Evolutionary conservation across 2,888 invertebrate genomes (phyloP), one percentile per base, ranked within the genome.

Genomic region (Strigamia crassipes): DNA sequence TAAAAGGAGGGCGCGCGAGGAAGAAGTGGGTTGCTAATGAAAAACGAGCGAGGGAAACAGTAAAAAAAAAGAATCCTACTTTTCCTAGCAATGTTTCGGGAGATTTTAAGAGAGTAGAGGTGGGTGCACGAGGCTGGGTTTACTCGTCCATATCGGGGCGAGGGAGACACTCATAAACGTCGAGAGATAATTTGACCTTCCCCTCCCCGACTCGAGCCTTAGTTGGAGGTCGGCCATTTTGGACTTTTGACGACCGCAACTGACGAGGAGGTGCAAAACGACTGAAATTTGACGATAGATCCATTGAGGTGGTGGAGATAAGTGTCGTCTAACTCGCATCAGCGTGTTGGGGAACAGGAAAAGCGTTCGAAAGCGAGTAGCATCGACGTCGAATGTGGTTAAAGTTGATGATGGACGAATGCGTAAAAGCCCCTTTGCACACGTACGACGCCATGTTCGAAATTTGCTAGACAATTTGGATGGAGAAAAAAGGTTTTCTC

Each of bases 201-300:
- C 73, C 73, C 31, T 73, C 73, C 73, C 73, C n/a, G 27, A 23
- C 73, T 73, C 73, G 15, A 31, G 73, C 73, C 73, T 73, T 73
- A 73, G 73, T 73, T 73, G 73, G 73, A 73, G 73, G 73, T 73
- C 73, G 73, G 73, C 73, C 73, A 73, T 73, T 73, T 73, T 73
- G 73, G 73, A 73, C 73, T 73, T 73, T 73, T 31, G 73, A 73
- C 73, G 31, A 73, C 31, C 27, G 27, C 73, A 13, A 73, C 73
- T 9, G 31, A 27, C 12, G 73, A 73, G 73, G 73, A 73, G 10
- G 73, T 73, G 27, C 27, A 31, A 27, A 27, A 31, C 73, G 73
- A 73, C 27, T 1, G 13, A 18, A 56, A 56, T 31, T 73, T 1
- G 27, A 21, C 21, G n/a, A 15, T 2, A 27, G 73, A 73, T 73